These are phyloP conservation scores for Eilema caniola DNA, from an alignment of 2,888 invertebrate species.

Conservation along the genomic window DNA sequence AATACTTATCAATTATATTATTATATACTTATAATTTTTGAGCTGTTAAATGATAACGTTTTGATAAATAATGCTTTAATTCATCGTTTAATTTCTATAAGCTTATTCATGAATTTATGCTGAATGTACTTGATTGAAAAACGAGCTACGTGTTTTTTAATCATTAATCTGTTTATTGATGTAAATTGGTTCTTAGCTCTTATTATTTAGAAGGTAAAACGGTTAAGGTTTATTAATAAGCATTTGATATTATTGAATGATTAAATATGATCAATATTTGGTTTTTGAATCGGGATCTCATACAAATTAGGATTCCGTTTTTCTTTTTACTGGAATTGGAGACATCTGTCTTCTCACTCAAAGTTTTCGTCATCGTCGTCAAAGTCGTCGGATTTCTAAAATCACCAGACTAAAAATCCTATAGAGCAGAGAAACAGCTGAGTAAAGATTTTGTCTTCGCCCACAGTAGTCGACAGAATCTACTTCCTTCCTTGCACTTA, in stretches of 20 bases:
- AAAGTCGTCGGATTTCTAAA: too few species aligned
- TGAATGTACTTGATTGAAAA: slow-evolving; percentile 32
- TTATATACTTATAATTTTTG: slow-evolving; percentile 27
- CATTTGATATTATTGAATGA: neutral
- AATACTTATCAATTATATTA: slow-evolving; percentile 34
- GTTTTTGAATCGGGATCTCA: neutral
- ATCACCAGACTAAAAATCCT: too few species aligned
- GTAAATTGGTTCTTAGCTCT: neutral
- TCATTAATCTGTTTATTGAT: neutral
- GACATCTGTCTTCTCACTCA: too few species aligned
- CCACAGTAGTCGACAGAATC: too few species aligned
- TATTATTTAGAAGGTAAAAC: neutral
- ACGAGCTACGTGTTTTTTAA: slow-evolving; percentile 5
- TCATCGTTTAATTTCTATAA: slow-evolving; percentile 38
- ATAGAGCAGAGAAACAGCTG: too few species aligned
- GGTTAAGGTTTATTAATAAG: neutral
- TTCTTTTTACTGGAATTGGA: too few species aligned
- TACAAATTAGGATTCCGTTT: neutral
- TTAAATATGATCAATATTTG: neutral
- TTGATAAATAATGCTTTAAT: slow-evolving; percentile 35
- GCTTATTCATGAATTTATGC: slow-evolving; percentile 35
- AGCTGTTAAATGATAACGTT: slow-evolving; percentile 39
- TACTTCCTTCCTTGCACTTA: too few species aligned
- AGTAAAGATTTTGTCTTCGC: too few species aligned
- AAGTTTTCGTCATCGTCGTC: too few species aligned